Conservation (phyloP, 2,888 invertebrate species). For the Chelonus formosanus region DNA sequence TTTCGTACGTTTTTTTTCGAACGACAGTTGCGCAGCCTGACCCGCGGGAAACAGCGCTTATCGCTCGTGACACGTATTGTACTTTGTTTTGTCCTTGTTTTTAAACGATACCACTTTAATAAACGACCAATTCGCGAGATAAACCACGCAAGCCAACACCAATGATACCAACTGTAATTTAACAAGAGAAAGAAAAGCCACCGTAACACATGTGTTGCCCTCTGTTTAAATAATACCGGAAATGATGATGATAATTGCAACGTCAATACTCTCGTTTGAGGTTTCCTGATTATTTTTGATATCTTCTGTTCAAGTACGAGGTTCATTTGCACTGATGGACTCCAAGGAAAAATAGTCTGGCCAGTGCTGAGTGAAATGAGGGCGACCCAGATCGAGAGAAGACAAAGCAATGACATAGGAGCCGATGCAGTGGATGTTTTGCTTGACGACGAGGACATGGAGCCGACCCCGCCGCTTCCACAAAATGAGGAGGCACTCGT, state of each 20-base stretch:
- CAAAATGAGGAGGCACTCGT: slow-evolving; percentile 50
- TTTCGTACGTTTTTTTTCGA: slow-evolving; percentile 11
- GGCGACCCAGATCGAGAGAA: slow-evolving; percentile 64
- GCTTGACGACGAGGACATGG: slow-evolving; percentile 64
- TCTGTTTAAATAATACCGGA: slow-evolving; percentile 7
- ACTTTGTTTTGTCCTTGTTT: too few relatives aligned
- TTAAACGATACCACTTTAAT: too few relatives aligned
- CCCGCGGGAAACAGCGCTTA: slow-evolving; percentile 20
- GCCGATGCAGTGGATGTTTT: slow-evolving; percentile 50
- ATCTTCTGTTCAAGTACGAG: not conserved
- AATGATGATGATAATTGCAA: slow-evolving; percentile 16
- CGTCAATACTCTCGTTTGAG: slow-evolving; percentile 6
- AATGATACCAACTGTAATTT: slow-evolving; percentile 1
- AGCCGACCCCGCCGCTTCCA: slow-evolving; percentile 54
- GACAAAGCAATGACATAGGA: slow-evolving; percentile 50
- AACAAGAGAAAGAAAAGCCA: slow-evolving; percentile 23
- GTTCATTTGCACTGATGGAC: slow-evolving; percentile 29
- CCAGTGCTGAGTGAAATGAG: slow-evolving; percentile 62
- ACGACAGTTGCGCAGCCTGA: slow-evolving; percentile 11
- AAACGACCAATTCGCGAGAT: too few relatives aligned
- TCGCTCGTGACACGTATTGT: not conserved
- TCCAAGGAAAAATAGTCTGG: slow-evolving; percentile 45
- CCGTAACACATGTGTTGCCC: slow-evolving; percentile 7
- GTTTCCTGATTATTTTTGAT: slow-evolving; percentile 10
- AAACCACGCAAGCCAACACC: too few relatives aligned